Evolutionary conservation across 2,113 vertebrate species (phyloP).

Genomic region (Grammomys surdaster): DNA sequence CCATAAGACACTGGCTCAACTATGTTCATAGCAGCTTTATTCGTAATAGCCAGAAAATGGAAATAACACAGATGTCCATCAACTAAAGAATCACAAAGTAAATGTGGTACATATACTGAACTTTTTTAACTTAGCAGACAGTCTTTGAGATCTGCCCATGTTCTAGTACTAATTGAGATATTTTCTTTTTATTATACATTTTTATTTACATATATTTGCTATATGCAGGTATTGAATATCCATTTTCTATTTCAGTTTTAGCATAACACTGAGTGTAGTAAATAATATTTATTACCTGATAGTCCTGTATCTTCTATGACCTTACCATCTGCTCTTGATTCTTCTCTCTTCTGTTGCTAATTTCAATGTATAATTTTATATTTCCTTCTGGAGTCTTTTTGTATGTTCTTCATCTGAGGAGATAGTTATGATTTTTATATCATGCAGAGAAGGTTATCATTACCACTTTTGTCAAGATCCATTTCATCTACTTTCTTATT

Average conservation of each 20-base stretch:
- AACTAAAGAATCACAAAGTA: too few species aligned
- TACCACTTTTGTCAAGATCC: not conserved
- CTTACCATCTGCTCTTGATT: conserved; percentile 10
- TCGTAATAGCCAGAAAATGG: too few species aligned
- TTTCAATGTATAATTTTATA: not conserved
- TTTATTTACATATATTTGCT: not conserved
- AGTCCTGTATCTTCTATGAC: not conserved
- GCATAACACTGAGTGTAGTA: not conserved
- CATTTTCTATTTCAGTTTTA: not conserved
- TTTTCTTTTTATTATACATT: not conserved
- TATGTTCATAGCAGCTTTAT: too few species aligned
- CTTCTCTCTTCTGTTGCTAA: not conserved
- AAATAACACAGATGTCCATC: too few species aligned
- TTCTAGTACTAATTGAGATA: not conserved
- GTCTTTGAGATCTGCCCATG: not conserved
- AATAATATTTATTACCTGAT: not conserved
- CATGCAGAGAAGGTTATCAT: not conserved
- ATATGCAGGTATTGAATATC: not conserved
- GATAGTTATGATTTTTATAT: not conserved
- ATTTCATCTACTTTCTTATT: conserved; percentile 1
- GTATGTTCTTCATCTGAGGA: not conserved
- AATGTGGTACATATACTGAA: not conserved
- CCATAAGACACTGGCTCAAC: too few species aligned
- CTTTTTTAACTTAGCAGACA: conserved; percentile 8
- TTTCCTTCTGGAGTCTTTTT: not conserved